Conservation (phyloP, 2,888 invertebrate species). For the Catocala fraxini region DNA sequence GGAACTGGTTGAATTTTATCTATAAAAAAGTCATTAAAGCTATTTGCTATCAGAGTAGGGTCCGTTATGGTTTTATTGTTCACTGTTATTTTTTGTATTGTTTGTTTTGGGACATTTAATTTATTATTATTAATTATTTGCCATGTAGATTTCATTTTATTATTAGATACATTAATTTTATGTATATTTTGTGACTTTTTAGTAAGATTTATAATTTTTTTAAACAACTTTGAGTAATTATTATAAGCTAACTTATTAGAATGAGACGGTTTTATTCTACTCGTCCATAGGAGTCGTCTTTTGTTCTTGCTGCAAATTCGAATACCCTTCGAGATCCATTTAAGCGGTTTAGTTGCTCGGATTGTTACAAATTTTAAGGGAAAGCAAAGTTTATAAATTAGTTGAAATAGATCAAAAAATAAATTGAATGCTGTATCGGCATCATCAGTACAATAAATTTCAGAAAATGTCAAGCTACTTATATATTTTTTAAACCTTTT, state of each 20-base stretch:
- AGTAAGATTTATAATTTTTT: conserved; percentile 8
- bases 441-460: background rate
- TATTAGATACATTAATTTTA: conserved; percentile 8
- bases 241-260: background rate
- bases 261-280: background rate
- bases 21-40: conserved; percentile 9
- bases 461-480: background rate
- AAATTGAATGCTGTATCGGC: background rate
- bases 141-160: conserved; percentile 13
- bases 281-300: conserved; percentile 7
- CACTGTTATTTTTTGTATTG: conserved; percentile 2
- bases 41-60: conserved; percentile 5
- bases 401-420: conserved; percentile 1
- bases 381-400: conserved; percentile 1
- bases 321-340: too few species aligned
- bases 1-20: conserved; percentile 6
- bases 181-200: conserved; percentile 4
- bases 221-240: background rate
- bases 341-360: background rate
- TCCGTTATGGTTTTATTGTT: conserved; percentile 1
- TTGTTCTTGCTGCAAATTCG: conserved; percentile 2
- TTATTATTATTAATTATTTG: conserved; percentile 9
- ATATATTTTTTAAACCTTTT: background rate
- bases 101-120: conserved; percentile 2
- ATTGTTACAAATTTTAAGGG: background rate